Base-by-base conservation (phyloP, 2,888 invertebrate genomes). In the Tromatobia lineatoria region DNA sequence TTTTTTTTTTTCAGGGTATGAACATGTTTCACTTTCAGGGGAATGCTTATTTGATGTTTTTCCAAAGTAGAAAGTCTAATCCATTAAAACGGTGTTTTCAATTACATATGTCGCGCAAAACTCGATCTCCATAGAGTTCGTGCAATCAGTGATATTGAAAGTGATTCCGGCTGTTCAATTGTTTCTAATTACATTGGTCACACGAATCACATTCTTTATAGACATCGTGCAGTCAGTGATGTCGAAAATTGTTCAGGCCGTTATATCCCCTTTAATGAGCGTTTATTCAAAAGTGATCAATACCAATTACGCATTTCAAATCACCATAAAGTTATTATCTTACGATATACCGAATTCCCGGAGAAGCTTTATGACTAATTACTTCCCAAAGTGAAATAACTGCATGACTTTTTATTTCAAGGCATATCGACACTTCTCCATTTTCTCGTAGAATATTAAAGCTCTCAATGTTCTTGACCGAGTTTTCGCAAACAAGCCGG, bases 221-320 rank as follows among this genome's bases (percentile, higher is more conserved):
- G 29, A 20, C 23, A 29, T 10, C 0, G n/a, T 11, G 4, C 13
- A n/a, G 25, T 10, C 4, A 11, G 69, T 34, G 69, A 11, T 13
- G 52, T 11, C 42, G 10, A 42, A 67, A n/a, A 74, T 67, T 34
- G 13, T 11, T n/a, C 47, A 23, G 38, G 11, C 3, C 10, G 11
- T 25, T 64, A 23, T 61, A 78, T 82, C 78, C 52, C 34, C 82
- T 82, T 82, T 82, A 78, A 82, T 45, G n/a, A 45, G 18, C 50
- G 52, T 52, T 52, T 45, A 61, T 74, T 82, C 74, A 69, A 70
- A 54, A 64, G 45, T 20, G 23, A 82, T 82, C 82, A 69, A 78
- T 82, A 82, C 20, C 18, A 78, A 78, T 64, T 61, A 82, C 57
- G 69, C 59, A 50, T 69, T 52, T 47, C 20, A 18, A 50, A 52